Evolutionary conservation across 2,888 invertebrate genomes (phyloP).

Genomic region (Enoplolaimus lenunculus): DNA sequence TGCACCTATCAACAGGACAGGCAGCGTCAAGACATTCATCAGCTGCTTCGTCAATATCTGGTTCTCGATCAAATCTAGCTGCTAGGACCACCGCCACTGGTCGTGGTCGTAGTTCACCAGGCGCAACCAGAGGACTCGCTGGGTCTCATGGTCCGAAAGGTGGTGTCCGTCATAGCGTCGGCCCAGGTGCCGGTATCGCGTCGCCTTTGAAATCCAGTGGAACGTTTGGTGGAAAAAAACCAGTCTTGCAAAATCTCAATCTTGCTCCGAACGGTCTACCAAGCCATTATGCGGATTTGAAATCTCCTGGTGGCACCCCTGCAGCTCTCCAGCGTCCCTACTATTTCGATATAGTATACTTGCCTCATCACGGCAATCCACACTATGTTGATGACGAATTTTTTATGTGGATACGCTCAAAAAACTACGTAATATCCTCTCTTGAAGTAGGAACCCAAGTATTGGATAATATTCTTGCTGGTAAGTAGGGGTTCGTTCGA

Average conservation of each 20-base stretch:
- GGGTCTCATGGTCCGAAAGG: too few relatives aligned
- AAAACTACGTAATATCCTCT: conserved; percentile 90
- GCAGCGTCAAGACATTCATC: too few relatives aligned
- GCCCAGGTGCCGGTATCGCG: not conserved
- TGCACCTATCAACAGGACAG: too few relatives aligned
- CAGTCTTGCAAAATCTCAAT: not conserved
- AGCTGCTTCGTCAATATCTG: not conserved
- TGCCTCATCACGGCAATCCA: conserved; percentile 86
- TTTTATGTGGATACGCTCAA: conserved; percentile 76
- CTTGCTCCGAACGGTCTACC: too few relatives aligned
- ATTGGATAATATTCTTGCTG: conserved; percentile 80
- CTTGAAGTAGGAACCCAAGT: conserved; percentile 82
- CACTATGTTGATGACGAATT: conserved; percentile 86
- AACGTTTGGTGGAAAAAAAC: not conserved
- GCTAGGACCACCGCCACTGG: too few relatives aligned
- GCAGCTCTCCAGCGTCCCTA: conserved; percentile 28
- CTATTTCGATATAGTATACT: conserved; percentile 85
- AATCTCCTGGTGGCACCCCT: not conserved
- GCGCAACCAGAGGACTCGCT: too few relatives aligned
- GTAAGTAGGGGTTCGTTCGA: conserved; percentile 81
- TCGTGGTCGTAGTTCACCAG: too few relatives aligned
- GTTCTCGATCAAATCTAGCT: not conserved
- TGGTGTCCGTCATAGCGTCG: not conserved
- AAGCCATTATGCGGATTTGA: not conserved
- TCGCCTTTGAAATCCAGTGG: too few relatives aligned